These are phyloP conservation scores for Ceratina australensis DNA, from an alignment of 1,140 invertebrate species.

Conservation along the genomic window DNA sequence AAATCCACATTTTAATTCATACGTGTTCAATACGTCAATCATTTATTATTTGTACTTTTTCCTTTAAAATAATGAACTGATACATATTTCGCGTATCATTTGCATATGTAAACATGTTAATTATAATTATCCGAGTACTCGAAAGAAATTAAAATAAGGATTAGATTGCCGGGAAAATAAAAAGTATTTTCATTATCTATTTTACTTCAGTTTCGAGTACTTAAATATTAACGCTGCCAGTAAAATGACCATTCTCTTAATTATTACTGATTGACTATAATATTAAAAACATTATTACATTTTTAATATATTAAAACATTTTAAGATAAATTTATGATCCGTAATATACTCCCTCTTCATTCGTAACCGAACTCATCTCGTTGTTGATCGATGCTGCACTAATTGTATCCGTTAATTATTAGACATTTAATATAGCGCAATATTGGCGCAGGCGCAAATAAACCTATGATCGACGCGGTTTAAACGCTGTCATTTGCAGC, in stretches of 20 bases:
- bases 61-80: too few relatives aligned
- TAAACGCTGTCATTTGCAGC: neutral
- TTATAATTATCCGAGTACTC: neutral
- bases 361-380: neutral
- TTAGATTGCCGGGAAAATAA: too few relatives aligned
- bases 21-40: too few relatives aligned
- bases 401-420: slow-evolving; percentile 26
- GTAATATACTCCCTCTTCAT: too few relatives aligned
- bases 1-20: too few relatives aligned
- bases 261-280: too few relatives aligned
- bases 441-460: neutral
- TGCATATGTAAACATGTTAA: neutral
- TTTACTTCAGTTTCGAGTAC: neutral
- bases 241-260: neutral
- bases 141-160: neutral
- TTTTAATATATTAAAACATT: too few relatives aligned
- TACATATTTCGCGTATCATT: neutral
- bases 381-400: slow-evolving; percentile 30
- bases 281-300: too few relatives aligned
- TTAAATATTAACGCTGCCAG: slow-evolving; percentile 7
- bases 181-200: too few relatives aligned
- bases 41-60: too few relatives aligned
- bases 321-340: too few relatives aligned
- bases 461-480: neutral
- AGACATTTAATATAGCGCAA: slow-evolving; percentile 15